A percentile compares a stretch with the other conserved stretches of the same genome.
Evolutionary conservation across 2,888 invertebrate genomes (phyloP).

Genomic region (Hypomecis atomaria): DNA sequence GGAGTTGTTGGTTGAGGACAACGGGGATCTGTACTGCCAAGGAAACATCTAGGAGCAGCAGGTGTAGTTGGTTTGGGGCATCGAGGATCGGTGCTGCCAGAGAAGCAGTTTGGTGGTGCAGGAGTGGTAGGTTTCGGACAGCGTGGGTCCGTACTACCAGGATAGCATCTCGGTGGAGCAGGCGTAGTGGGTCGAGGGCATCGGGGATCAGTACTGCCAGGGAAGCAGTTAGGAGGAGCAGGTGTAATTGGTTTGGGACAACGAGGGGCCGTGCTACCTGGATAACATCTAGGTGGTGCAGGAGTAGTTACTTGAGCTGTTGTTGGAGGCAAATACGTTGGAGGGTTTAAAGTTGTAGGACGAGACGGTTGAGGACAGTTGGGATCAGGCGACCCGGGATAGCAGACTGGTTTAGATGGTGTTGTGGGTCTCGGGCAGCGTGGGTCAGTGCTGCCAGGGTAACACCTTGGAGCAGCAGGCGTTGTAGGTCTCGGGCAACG

Average conservation of each 20-base stretch:
- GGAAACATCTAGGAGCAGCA: neutral
- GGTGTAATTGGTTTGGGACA: conserved; percentile 37
- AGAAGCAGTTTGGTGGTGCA: neutral
- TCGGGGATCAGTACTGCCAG: conserved; percentile 27
- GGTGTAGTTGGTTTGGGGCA: neutral
- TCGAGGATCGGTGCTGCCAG: neutral
- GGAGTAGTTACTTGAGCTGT: conserved; percentile 39
- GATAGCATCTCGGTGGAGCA: neutral
- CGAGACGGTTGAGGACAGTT: conserved; percentile 44
- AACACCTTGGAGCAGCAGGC: conserved; percentile 43
- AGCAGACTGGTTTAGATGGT: conserved; percentile 34
- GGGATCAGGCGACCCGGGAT: conserved; percentile 41
- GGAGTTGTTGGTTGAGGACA: conserved; percentile 58
- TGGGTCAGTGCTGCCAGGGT: conserved; percentile 38
- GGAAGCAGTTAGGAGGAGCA: conserved; percentile 29
- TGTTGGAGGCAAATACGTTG: conserved; percentile 43
- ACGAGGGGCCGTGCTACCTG: conserved; percentile 42
- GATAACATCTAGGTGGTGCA: conserved; percentile 45
- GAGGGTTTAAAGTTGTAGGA: conserved; percentile 53
- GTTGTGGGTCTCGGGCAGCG: conserved; percentile 35
- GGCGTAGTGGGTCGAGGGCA: neutral
- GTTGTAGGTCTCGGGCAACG: conserved; percentile 50
- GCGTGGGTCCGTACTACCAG: neutral
- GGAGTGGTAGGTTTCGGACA: neutral
- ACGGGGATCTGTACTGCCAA: neutral